Evolutionary conservation across 2,888 invertebrate species (phyloP).

Genomic region (Amiota mariae): DNA sequence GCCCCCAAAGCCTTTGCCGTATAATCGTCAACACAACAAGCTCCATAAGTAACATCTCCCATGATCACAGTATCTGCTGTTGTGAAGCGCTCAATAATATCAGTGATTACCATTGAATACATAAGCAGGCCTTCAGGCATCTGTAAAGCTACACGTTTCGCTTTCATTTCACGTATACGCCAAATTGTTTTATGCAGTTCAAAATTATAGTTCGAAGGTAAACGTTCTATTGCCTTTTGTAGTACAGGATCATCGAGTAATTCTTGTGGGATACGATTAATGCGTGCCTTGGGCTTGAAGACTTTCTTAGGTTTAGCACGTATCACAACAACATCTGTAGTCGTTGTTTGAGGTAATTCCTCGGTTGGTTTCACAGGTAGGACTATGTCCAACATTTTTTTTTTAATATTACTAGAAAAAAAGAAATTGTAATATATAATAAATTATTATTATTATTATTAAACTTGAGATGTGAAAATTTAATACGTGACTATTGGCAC

Average conservation of each 20-base stretch:
- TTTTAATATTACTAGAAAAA: constrained; percentile 35
- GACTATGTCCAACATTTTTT: constrained; percentile 65
- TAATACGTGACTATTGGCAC: neutral
- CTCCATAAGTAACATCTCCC: constrained; percentile 99
- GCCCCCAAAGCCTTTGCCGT: constrained; percentile 92
- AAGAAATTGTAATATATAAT: neutral
- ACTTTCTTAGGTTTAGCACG: constrained; percentile 88
- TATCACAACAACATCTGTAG: constrained; percentile 76
- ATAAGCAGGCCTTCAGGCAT: constrained; percentile 96
- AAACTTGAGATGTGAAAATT: neutral
- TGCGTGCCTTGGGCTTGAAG: constrained; percentile 82
- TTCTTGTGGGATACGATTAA: constrained; percentile 87
- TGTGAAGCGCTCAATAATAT: constrained; percentile 92
- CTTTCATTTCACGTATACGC: constrained; percentile 89
- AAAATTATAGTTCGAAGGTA: constrained; percentile 97
- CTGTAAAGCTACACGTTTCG: constrained; percentile 93
- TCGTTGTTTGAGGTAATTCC: constrained; percentile 15
- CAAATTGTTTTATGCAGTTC: constrained; percentile 98
- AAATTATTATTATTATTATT: neutral
- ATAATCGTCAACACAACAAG: constrained; percentile 98
- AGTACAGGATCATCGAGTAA: constrained; percentile 83
- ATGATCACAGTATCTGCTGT: constrained; percentile 94
- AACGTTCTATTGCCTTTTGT: constrained; percentile 80
- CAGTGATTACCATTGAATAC: constrained; percentile 93
- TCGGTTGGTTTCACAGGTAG: constrained; percentile 46